phyloP scores from a whole-genome alignment of 23 tunicate species.

The Ciona savignyi region DNA sequence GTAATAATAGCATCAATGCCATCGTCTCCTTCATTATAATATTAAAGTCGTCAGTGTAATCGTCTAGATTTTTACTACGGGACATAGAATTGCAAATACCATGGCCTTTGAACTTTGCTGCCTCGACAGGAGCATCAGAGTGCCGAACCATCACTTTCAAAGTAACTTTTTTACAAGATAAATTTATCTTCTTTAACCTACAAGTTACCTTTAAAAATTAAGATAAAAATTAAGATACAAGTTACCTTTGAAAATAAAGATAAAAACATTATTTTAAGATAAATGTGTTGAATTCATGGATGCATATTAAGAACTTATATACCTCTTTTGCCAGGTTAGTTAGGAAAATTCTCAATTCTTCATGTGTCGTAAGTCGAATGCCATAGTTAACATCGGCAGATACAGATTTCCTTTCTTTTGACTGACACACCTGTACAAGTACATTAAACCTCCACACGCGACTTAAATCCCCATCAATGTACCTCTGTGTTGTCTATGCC shows the following conservation, averaged over 20 bases:
- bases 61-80: conserved; percentile 25
- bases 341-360: conserved; percentile 60
- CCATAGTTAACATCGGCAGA: conserved; percentile 92
- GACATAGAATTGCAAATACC: conserved; percentile 71
- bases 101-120: conserved; percentile 81
- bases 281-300: too few species aligned
- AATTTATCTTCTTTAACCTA: conserved; percentile 42
- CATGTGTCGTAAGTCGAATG: conserved; percentile 46
- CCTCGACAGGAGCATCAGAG: conserved; percentile 63
- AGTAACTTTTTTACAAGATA: conserved; percentile 49
- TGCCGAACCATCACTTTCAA: conserved; percentile 70
- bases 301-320: too few species aligned
- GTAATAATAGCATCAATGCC: too few species aligned
- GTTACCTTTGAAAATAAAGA: background rate
- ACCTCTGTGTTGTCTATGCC: conserved; percentile 79
- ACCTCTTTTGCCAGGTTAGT: conserved; percentile 69
- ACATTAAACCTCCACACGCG: background rate
- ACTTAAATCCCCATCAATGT: background rate
- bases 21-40: conserved; percentile 23
- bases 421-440: conserved; percentile 30
- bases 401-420: conserved; percentile 83
- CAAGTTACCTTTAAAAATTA: conserved; percentile 32
- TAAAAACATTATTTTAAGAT: too few species aligned
- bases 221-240: too few species aligned
- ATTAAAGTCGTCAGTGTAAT: conserved; percentile 28